A percentile compares a stretch with the other conserved stretches of the same genome.
These are phyloP conservation scores for Sebastes matsubarae DNA, from an alignment of 2,797 vertebrate genomes.

Conservation along the genomic window DNA sequence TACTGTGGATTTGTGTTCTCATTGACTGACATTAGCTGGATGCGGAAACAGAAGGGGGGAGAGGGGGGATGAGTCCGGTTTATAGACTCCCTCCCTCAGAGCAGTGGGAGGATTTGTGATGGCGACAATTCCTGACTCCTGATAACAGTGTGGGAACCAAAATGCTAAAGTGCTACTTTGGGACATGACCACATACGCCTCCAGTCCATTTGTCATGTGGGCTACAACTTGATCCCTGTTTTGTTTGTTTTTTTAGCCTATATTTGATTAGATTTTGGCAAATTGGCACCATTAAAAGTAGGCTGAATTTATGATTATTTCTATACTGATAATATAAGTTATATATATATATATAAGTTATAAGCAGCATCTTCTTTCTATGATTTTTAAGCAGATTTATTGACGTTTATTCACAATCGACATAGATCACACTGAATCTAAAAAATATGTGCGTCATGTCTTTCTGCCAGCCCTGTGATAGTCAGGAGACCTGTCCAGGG, in stretches of 20 bases:
- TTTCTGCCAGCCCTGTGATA: too few species aligned
- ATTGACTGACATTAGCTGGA: neutral
- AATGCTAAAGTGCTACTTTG: neutral
- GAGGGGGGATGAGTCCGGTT: neutral
- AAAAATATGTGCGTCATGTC: too few species aligned
- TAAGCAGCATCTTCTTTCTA: neutral
- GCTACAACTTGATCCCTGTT: neutral
- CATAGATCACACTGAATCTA: neutral
- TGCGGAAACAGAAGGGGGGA: neutral
- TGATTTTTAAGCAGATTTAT: neutral
- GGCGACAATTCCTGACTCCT: neutral
- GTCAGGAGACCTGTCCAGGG: too few species aligned
- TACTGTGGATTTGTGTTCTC: neutral
- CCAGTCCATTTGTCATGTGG: neutral
- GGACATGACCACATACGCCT: neutral
- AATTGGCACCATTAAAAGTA: neutral
- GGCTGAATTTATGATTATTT: neutral
- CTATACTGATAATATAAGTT: neutral
- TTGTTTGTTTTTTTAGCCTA: neutral
- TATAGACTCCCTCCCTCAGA: neutral
- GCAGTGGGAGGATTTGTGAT: neutral
- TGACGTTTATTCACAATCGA: neutral
- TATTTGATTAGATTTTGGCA: neutral
- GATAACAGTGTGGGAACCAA: conserved; percentile 34
- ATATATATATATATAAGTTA: neutral